Conservation (phyloP, 1,140 invertebrate genomes). For the Rhagoletis zephyria region DNA sequence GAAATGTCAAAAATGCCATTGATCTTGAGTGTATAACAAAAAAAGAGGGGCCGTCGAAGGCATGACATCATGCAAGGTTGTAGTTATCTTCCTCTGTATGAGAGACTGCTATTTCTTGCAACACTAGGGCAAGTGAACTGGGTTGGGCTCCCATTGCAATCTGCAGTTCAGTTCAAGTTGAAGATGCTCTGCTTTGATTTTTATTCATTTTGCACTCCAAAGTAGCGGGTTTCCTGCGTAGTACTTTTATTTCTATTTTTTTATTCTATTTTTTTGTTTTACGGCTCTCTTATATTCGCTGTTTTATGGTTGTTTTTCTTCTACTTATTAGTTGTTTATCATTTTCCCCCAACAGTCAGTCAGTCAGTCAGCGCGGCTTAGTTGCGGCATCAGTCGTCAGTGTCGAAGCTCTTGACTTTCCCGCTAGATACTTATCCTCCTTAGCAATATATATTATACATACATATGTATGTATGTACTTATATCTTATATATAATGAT, state of each 20-base stretch:
- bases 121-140: neutral
- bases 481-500: neutral
- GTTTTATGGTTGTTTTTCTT: too few species aligned
- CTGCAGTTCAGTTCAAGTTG: neutral
- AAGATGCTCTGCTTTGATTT: neutral
- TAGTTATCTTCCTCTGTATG: neutral
- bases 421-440: neutral
- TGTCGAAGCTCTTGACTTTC: conserved; percentile 22
- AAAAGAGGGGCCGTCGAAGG: neutral
- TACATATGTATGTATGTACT: neutral
- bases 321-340: too few species aligned
- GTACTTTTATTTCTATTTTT: neutral
- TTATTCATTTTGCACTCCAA: neutral
- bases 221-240: too few species aligned
- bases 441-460: neutral
- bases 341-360: neutral
- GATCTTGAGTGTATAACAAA: conserved; percentile 41
- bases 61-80: neutral
- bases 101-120: conserved; percentile 2
- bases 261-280: neutral
- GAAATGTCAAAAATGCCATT: conserved; percentile 58
- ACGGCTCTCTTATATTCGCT: neutral
- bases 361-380: neutral
- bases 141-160: neutral
- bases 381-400: neutral